phyloP scores from a whole-genome alignment of 1,140 invertebrate genomes.

The Zelostemma sp. region DNA sequence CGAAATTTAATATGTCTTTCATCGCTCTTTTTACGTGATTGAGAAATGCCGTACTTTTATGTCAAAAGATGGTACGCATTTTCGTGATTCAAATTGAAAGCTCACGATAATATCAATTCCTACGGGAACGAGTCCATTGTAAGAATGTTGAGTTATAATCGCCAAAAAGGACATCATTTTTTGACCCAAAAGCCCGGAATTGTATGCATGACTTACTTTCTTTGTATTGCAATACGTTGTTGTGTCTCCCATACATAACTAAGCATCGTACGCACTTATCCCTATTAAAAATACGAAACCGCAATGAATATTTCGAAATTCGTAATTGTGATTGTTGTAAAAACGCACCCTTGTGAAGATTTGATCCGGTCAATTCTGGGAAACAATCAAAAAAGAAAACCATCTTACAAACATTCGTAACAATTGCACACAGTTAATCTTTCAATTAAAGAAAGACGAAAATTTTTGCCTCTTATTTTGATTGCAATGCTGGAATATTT shows the following conservation, averaged over 20 bases:
- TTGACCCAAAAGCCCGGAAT: no score
- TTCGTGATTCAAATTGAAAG: no score
- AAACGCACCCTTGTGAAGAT: background rate
- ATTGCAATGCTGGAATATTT: conserved; percentile 43
- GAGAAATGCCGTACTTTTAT: no score
- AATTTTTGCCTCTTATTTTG: conserved; percentile 51
- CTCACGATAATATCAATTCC: no score
- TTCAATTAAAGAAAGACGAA: background rate
- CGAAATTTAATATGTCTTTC: conserved; percentile 4
- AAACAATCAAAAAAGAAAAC: background rate
- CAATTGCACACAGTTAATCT: background rate
- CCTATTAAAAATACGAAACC: conserved; percentile 58
- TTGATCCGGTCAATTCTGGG: background rate
- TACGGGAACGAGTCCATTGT: no score
- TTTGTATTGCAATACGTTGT: conserved; percentile 82
- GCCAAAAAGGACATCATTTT: no score
- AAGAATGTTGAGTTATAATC: no score
- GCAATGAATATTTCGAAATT: no score
- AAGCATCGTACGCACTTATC: conserved; percentile 76
- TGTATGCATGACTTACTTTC: conserved; percentile 79
- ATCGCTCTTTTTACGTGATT: no score
- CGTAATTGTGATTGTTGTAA: no score
- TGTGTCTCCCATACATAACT: conserved; percentile 79
- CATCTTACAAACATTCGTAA: no score
- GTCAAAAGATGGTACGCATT: no score